A percentile compares a stretch with the other conserved stretches of the same genome.
These are phyloP conservation scores for Cylloceria caligata DNA, from an alignment of 2,888 invertebrate species.

Conservation along the genomic window DNA sequence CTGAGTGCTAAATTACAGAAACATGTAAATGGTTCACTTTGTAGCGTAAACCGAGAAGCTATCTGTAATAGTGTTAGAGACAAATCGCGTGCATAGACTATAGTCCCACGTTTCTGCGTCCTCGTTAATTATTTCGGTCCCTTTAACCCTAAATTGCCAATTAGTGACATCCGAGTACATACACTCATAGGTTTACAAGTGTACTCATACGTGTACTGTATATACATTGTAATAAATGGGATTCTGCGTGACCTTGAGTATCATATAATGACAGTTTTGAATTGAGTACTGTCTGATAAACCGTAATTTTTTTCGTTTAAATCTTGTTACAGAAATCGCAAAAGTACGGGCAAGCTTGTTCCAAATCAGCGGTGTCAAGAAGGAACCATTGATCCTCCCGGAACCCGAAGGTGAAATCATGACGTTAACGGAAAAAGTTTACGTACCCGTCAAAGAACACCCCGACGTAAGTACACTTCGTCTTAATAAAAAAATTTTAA, in stretches of 20 bases:
- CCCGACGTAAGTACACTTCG: conserved; percentile 95
- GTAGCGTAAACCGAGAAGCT: background rate
- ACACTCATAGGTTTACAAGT: no score
- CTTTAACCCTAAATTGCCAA: conserved; percentile 65
- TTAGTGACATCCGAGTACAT: conserved; percentile 66
- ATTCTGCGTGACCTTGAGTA: conserved; percentile 34
- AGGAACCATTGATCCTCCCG: conserved; percentile 96
- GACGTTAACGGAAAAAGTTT: conserved; percentile 99
- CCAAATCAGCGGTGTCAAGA: conserved; percentile 99
- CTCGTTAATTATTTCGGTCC: conserved; percentile 68
- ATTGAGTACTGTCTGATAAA: background rate
- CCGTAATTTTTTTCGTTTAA: conserved; percentile 36
- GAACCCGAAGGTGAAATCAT: conserved; percentile 96
- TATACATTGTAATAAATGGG: background rate
- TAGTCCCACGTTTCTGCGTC: conserved; percentile 62
- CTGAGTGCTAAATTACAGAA: no score
- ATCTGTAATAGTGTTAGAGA: background rate
- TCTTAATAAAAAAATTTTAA: background rate
- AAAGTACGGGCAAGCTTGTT: conserved; percentile 99
- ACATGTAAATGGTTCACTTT: background rate
- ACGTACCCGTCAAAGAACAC: conserved; percentile 99
- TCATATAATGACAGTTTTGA: background rate
- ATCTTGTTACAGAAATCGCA: conserved; percentile 93
- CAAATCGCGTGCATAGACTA: background rate
- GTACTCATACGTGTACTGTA: no score